Evolutionary conservation across 2,797 vertebrate species (phyloP).

Genomic region (Pristis pectinata): DNA sequence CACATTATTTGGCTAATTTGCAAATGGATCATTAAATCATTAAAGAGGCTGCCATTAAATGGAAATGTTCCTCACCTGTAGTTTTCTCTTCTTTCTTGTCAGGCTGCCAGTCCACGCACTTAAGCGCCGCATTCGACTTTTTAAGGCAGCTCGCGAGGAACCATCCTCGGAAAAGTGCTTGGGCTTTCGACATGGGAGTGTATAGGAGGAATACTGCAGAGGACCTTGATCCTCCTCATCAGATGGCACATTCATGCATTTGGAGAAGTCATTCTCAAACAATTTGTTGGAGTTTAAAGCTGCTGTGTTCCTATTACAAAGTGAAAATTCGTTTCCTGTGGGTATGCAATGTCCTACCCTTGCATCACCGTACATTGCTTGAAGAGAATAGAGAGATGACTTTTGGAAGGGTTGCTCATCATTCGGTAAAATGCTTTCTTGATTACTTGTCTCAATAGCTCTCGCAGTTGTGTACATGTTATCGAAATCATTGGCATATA

Average conservation of each 20-base stretch:
- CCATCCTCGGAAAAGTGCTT: constrained; percentile 58
- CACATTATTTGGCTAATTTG: no score
- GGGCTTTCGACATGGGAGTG: constrained; percentile 77
- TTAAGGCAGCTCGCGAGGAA: constrained; percentile 73
- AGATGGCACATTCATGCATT: constrained; percentile 62
- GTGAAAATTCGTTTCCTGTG: constrained; percentile 57
- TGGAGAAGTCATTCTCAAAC: constrained; percentile 62
- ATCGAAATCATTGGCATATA: constrained; percentile 70
- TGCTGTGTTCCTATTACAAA: constrained; percentile 54
- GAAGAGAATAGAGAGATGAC: constrained; percentile 66
- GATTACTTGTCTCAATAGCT: constrained; percentile 57
- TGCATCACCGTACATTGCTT: constrained; percentile 69
- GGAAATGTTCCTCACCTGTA: constrained; percentile 61
- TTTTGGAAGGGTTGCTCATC: constrained; percentile 62
- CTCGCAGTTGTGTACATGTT: constrained; percentile 57
- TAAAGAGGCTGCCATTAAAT: not conserved
- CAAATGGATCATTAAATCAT: no score
- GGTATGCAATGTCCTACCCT: constrained; percentile 62
- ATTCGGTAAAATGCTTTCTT: constrained; percentile 49
- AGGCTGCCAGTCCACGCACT: constrained; percentile 94
- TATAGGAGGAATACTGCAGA: constrained; percentile 74
- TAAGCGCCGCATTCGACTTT: constrained; percentile 78
- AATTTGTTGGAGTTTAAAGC: constrained; percentile 66
- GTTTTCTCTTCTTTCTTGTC: constrained; percentile 79
- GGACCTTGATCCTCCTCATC: constrained; percentile 62